These are phyloP conservation scores for Diadema setosum DNA, from an alignment of 35 echinoderm and acorn worm species.

Conservation along the genomic window DNA sequence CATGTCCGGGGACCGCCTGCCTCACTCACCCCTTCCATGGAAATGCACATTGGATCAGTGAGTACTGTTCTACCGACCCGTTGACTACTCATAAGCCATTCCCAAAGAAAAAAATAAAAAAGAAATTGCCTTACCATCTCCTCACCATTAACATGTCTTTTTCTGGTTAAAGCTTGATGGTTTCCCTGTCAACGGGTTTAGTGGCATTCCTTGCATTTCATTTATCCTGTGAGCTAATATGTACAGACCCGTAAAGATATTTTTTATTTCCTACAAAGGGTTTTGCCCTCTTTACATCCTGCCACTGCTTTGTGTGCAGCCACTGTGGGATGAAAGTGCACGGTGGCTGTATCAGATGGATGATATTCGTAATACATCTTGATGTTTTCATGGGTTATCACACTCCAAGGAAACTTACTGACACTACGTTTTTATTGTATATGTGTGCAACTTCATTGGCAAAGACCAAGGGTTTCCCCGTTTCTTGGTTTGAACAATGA, in stretches of 20 bases:
- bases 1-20: constrained; percentile 17
- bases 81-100: neutral
- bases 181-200: neutral
- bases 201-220: neutral
- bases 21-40: neutral
- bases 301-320: constrained; percentile 13
- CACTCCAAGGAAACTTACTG: no score
- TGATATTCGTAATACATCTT: constrained; percentile 8
- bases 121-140: neutral
- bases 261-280: no score
- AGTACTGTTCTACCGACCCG: constrained; percentile 3
- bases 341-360: neutral
- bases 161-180: neutral
- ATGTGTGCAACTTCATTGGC: neutral
- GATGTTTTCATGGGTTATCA: no score
- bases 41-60: constrained; percentile 1
- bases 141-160: neutral
- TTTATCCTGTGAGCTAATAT: no score
- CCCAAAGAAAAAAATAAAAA: no score
- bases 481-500: neutral
- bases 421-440: no score
- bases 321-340: neutral
- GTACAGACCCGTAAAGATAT: no score
- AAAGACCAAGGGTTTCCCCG: neutral
- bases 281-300: no score